Conservation (phyloP, 2,888 invertebrate genomes). For the Andrena flavipes region DNA sequence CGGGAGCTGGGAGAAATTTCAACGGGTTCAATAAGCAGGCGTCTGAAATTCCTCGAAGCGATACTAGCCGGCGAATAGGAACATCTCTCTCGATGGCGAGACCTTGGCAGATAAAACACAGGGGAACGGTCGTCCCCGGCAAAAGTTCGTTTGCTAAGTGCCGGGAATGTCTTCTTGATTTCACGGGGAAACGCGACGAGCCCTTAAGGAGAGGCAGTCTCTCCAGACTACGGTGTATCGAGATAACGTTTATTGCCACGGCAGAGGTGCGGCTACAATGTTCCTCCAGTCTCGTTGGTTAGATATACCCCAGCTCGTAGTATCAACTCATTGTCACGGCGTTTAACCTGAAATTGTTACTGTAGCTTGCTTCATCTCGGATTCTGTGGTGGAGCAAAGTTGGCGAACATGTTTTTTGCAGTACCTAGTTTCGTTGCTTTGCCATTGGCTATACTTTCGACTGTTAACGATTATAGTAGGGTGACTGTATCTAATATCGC, state of each 20-base stretch:
- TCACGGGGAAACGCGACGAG: constrained; percentile 33
- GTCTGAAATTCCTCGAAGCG: constrained; percentile 37
- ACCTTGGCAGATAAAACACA: constrained; percentile 24
- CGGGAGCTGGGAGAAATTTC: constrained; percentile 40
- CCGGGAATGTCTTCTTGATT: constrained; percentile 42
- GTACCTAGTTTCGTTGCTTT: neutral
- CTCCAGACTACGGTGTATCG: constrained; percentile 28
- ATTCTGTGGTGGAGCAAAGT: neutral
- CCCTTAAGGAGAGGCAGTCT: constrained; percentile 34
- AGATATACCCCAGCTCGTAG: constrained; percentile 16
- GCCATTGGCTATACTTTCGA: neutral
- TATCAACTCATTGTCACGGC: constrained; percentile 42
- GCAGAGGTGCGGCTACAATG: constrained; percentile 42
- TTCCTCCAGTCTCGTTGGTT: constrained; percentile 28
- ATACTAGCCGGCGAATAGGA: constrained; percentile 10
- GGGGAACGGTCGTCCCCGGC: neutral
- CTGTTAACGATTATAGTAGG: constrained; percentile 6
- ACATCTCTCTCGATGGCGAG: constrained; percentile 4
- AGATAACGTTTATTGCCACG: constrained; percentile 61
- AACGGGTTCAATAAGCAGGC: constrained; percentile 42
- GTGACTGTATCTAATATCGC: too few relatives aligned
- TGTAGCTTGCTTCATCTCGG: neutral
- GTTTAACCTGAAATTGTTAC: constrained; percentile 2
- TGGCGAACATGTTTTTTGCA: neutral
- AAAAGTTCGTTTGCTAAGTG: constrained; percentile 46